Base-by-base conservation (phyloP, 2,888 invertebrate genomes). In the Drosophila cyrtoloma region DNA sequence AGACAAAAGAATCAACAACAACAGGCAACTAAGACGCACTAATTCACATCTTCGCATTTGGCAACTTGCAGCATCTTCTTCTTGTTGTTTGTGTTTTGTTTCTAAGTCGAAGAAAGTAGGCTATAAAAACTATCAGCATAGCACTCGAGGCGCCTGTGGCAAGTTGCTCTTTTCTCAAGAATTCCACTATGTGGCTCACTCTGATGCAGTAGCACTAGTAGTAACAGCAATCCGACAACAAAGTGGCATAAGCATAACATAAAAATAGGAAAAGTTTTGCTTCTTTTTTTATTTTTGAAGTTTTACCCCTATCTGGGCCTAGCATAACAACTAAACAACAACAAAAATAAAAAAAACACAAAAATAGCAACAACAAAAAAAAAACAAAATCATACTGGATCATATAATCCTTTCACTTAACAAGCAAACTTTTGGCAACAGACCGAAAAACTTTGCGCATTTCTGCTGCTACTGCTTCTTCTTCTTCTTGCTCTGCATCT, bases 401-500 rank as follows among this genome's bases (percentile, higher is more conserved):
- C 86, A 86, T 86, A 86, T 86, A 86, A 86, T 86, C 87, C 87
- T 87, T 87, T 87, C 87, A 87, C 88, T 87, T 87, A 88, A 87
- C 88, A 87, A 88, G 88, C 87, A 87, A 86, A 87, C 86, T 86
- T 86, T 87, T 82, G 85, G 83, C 86, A 85, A 82, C 83, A 85
- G 74, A 72, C 82, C 87, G 83, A 86, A 84, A 86, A 82, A 82
- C 72, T 82, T 80, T 80, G 74, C 61, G 71, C 71, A 73, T 68
- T 79, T 76, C 72, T 76, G 55, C 77, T 71, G 42, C 67, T 66
- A 35, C 60, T 60, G 30, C 22, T 35, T 28, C 61, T 56, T n/a
- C 52, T 57, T 14, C 39, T 66, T 9, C 26, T 32, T 26, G 57
- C 75, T 39, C 57, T 53, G 52, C 60, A 71, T 56, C 65, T 42